Evolutionary conservation across 2,888 invertebrate species (phyloP), one percentile per base, ranked within the genome.

Genomic region (Trichacis sp.): DNA sequence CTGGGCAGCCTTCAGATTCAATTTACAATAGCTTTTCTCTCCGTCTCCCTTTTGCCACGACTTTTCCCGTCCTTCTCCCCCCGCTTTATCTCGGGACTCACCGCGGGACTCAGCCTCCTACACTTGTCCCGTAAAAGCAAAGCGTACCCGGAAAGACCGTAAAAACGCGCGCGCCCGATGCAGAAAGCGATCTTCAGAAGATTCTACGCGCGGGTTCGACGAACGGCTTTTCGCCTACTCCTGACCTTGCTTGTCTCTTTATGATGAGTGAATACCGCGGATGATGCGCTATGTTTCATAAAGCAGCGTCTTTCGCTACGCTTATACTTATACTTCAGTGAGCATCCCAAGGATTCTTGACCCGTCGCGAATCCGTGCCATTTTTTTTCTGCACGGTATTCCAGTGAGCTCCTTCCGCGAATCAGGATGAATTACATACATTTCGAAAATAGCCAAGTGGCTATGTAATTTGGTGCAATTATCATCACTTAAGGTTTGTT

Each of bases 1-100:
- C 76, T 72, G 76, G 72, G 64, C 74, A 73, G 73, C 74, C 74
- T 76, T 78, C 76, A 68, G 74, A 77, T 77, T 78, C 78, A 78
- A 78, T 78, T 78, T 76, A 78, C 77, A 78, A 76, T 74, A 73
- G 71, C 68, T 64, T 47, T 68, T 66, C 60, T 62, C 68, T 64
- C 67, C 58, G 49, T 33, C 55, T 55, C 49, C 52, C 36, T 42
- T 55, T 40, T 40, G 40, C 14, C 50, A 48, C 45, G 54, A 50
- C 63, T 59, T 54, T 64, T 47, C 30, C 40, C 24, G 24, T 55
- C 8, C 43, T 46, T 48, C 60, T 56, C 55, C 42, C 61, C n/a
- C n/a, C n/a, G 52, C 61, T 66, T 67, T 62, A 64, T 69, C 70
- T 69, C 64, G 54, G 64, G 4, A 30, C 49, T 65, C 64, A 68